These are phyloP conservation scores for Typhlichthys subterraneus DNA, from an alignment of 2,797 vertebrate genomes.

Conservation along the genomic window DNA sequence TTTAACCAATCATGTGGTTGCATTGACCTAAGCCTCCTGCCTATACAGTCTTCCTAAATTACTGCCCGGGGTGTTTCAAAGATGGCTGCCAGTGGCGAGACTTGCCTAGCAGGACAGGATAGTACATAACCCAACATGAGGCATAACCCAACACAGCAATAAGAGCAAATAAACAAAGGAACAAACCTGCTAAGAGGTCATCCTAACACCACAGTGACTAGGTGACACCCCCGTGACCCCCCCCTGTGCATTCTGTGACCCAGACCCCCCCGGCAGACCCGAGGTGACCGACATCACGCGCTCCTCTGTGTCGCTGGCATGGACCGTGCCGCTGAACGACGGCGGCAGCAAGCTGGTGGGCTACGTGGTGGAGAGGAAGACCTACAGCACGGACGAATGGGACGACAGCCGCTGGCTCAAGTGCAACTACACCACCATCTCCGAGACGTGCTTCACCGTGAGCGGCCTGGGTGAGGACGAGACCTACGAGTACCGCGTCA, in stretches of 20 bases:
- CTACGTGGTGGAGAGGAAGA: constrained; percentile 92
- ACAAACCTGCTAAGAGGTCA: too few relatives aligned
- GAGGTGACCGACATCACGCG: constrained; percentile 94
- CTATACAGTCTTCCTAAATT: too few relatives aligned
- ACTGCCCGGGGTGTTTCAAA: too few relatives aligned
- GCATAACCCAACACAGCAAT: too few relatives aligned
- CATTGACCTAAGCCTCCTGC: too few relatives aligned
- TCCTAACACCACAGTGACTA: background rate
- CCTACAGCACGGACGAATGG: constrained; percentile 83
- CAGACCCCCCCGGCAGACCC: constrained; percentile 92
- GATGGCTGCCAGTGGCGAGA: too few relatives aligned
- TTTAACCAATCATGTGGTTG: too few relatives aligned
- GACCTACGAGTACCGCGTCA: constrained; percentile 89
- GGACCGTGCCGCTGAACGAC: constrained; percentile 90
- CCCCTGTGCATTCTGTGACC: constrained; percentile 2
- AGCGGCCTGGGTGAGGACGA: constrained; percentile 88
- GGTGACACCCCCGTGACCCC: background rate
- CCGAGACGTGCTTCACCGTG: constrained; percentile 91
- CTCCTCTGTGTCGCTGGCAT: constrained; percentile 89
- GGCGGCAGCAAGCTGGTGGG: constrained; percentile 94
- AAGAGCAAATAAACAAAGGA: too few relatives aligned
- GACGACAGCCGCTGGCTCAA: constrained; percentile 96
- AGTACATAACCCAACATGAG: too few relatives aligned
- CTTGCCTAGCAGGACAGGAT: too few relatives aligned
- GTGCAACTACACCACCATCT: constrained; percentile 96